These are phyloP conservation scores for Antigone vipio DNA, from an alignment of 2,113 vertebrate genomes.

Conservation along the genomic window DNA sequence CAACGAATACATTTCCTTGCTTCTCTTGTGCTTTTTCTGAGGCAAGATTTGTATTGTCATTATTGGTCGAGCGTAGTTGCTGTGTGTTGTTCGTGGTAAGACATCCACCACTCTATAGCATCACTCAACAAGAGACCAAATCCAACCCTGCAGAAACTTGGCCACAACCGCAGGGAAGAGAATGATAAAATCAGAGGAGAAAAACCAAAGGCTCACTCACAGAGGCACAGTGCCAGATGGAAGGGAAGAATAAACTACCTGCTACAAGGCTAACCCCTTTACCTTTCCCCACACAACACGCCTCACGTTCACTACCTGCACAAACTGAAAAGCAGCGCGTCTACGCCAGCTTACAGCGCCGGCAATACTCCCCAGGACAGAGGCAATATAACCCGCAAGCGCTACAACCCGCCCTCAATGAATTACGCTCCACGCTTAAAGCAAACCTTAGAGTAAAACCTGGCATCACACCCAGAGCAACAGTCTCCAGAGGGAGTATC, in stretches of 20 bases:
- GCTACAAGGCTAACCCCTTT: background rate
- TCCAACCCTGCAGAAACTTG: background rate
- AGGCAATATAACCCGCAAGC: background rate
- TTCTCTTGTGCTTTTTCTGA: background rate
- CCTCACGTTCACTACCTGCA: accelerated
- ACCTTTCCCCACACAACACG: background rate
- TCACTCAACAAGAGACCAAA: background rate
- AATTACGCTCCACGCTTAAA: background rate
- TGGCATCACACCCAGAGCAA: background rate
- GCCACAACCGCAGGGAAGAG: background rate
- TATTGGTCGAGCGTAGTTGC: background rate
- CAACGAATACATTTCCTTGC: background rate
- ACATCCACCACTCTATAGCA: background rate
- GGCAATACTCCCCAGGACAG: background rate
- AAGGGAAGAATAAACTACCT: background rate
- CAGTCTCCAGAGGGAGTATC: background rate
- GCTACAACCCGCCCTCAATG: background rate
- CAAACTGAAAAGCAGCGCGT: background rate
- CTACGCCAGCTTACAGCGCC: background rate
- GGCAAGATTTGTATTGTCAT: background rate
- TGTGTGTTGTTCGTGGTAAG: background rate
- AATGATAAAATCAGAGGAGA: background rate
- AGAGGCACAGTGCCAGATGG: background rate
- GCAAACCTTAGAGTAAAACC: background rate
- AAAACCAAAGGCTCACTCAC: background rate